These are phyloP conservation scores for Chirona hameri DNA, from an alignment of 2,888 invertebrate species.

Conservation along the genomic window DNA sequence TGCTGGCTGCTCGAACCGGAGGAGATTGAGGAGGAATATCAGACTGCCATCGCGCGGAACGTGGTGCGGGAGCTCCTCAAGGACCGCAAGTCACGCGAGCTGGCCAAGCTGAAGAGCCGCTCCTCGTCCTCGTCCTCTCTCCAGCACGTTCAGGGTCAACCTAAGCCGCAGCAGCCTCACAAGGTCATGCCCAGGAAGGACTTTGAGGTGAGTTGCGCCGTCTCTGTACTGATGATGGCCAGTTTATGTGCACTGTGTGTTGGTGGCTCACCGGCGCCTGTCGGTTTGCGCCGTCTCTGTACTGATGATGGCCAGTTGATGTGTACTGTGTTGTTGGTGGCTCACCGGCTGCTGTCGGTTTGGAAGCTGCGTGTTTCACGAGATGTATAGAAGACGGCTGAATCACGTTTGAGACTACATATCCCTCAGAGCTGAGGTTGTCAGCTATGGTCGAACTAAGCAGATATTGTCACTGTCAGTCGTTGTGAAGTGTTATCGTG, in stretches of 20 bases:
- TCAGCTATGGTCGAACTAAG: too few species aligned
- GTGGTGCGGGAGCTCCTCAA: slow-evolving; percentile 26
- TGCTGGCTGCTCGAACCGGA: not conserved
- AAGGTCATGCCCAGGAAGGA: slow-evolving; percentile 64
- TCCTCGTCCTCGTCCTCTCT: slow-evolving; percentile 40
- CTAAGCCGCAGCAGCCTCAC: slow-evolving; percentile 67
- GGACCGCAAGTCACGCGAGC: not conserved
- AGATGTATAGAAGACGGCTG: too few species aligned
- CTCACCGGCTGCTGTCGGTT: too few species aligned
- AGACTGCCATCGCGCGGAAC: slow-evolving; percentile 4
- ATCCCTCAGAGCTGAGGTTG: too few species aligned
- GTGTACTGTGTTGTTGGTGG: not conserved
- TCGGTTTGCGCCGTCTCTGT: not conserved
- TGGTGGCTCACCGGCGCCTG: too few species aligned
- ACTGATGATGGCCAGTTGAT: too few species aligned
- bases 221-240: slow-evolving; percentile 60
- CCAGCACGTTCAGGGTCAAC: slow-evolving; percentile 51
- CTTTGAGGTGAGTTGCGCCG: slow-evolving; percentile 69
- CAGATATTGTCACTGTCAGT: too few species aligned
- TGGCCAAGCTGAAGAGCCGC: slow-evolving; percentile 36
- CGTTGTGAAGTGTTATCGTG: too few species aligned
- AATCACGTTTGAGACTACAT: too few species aligned
- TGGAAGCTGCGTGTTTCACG: too few species aligned
- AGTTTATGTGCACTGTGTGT: not conserved
- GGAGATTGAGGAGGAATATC: slow-evolving; percentile 8